Base-by-base conservation (phyloP, 1,140 invertebrate species). In the Lepidotrigona ventralis region DNA sequence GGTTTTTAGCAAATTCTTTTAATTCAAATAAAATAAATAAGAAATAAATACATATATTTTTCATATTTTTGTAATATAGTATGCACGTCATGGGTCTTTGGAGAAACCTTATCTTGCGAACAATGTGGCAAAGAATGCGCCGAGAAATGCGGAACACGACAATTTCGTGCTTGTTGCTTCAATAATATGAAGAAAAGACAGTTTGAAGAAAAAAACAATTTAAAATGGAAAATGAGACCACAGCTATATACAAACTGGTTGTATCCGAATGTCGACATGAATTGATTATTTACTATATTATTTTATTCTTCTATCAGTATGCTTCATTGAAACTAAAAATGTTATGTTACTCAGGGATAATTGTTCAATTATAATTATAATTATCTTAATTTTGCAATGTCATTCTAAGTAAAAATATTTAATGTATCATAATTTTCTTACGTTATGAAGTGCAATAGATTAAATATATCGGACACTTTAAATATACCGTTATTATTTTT, bases 101-200 rank as follows among this genome's bases (percentile, higher is more conserved):
- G 92, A 12, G 94, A 93, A 79, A 91, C 92, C 12, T 86, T 93
- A 33, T 92, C 94, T 0, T 96, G 95, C 89, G 94, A 95, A 79
- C 95, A 95, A 2, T 96, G 95, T 81, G 95, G 95, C 15, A 90
- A 92, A 29, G 95, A 96, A 91, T 96, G 95, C 83, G 92, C 93
- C 71, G 89, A 93, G 15, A 94, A 95, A 8, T 96, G 95, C 78
- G 95, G 95, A 12, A 95, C 95, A 4, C 91, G 95, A 54, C 94
- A 95, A 81, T 96, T 96, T 86, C 91, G 95, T 26, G 94, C 95
- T 17, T 96, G 95, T 81, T 96, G 95, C 88, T 96, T 95, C 91
- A 96, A 96, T 90, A 39, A 33, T 11, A 66, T 66, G 29, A 33
- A 33, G 17, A 66, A 66, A 66, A 66, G 29, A 21, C 64, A 66